A percentile compares a stretch with the other conserved stretches of the same genome.
phyloP scores from a whole-genome alignment of 2,113 vertebrate genomes.

The Anolis carolinensis region DNA sequence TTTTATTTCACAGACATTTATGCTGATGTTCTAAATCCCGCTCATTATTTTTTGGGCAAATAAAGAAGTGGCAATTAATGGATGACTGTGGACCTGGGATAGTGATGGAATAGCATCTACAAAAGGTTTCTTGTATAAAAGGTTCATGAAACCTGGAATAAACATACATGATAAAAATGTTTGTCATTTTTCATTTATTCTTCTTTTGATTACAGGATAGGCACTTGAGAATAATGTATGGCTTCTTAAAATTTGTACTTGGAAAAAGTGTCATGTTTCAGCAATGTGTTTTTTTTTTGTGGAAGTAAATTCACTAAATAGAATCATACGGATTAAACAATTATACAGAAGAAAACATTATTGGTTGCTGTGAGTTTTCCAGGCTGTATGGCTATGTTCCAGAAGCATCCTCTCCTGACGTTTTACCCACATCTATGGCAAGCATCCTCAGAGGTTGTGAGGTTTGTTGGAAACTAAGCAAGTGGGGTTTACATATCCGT shows the following conservation, averaged over 20 bases:
- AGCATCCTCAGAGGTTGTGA: no score
- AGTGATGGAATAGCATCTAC: constrained; percentile 42
- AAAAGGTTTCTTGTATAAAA: constrained; percentile 25
- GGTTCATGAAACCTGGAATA: constrained; percentile 38
- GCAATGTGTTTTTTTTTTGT: background rate
- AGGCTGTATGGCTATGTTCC: no score
- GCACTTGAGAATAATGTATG: background rate
- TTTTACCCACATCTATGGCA: no score
- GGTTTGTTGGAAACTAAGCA: no score
- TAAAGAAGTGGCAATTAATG: constrained; percentile 32
- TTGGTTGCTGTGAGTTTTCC: no score
- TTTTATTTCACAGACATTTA: background rate
- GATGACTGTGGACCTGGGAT: constrained; percentile 41
- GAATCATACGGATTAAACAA: background rate
- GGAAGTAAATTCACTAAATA: background rate
- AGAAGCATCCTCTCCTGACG: no score
- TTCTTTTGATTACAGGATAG: constrained; percentile 56
- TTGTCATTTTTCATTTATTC: constrained; percentile 62
- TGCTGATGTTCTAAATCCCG: constrained; percentile 6
- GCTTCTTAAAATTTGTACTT: background rate
- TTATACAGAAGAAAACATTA: background rate
- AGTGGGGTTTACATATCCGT: no score
- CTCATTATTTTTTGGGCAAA: background rate
- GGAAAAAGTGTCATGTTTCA: background rate
- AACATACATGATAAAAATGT: constrained; percentile 63